These are phyloP conservation scores for Dynastes maya DNA, from an alignment of 2,888 invertebrate species.

Conservation along the genomic window DNA sequence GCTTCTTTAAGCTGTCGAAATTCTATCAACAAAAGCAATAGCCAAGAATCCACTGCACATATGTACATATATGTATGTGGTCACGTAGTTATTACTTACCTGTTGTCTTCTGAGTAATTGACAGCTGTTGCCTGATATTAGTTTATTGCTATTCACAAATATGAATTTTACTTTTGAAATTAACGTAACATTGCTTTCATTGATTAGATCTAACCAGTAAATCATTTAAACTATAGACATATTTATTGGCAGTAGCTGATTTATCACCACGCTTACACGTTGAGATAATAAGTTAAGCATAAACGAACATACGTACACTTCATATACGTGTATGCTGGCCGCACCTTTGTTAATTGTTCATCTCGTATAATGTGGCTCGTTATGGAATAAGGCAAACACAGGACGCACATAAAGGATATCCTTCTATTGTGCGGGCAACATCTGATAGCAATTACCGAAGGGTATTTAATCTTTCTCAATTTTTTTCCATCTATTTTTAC, in stretches of 20 bases:
- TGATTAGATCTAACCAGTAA: neutral
- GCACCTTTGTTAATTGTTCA: conserved; percentile 58
- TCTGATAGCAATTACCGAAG: conserved; percentile 62
- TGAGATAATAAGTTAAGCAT: neutral
- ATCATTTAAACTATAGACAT: neutral
- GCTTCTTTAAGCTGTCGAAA: too few relatives aligned
- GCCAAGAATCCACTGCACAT: too few relatives aligned
- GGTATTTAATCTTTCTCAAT: conserved; percentile 60
- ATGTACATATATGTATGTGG: too few relatives aligned
- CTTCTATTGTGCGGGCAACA: conserved; percentile 61
- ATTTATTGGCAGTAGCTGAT: neutral
- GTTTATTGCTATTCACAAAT: too few relatives aligned
- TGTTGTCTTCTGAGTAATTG: too few relatives aligned
- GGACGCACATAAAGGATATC: conserved; percentile 62
- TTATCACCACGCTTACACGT: neutral
- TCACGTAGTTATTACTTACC: too few relatives aligned
- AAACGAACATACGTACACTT: conserved; percentile 3
- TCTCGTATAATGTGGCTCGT: conserved; percentile 59
- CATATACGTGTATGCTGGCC: conserved; percentile 52
- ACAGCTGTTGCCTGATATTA: too few relatives aligned
- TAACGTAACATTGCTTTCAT: too few relatives aligned
- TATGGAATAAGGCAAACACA: conserved; percentile 54
- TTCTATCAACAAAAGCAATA: too few relatives aligned
- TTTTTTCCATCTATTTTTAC: conserved; percentile 59
- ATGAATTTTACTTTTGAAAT: too few relatives aligned